These are phyloP conservation scores for Leuciscus idus DNA, from an alignment of 2,113 vertebrate species.

Conservation along the genomic window DNA sequence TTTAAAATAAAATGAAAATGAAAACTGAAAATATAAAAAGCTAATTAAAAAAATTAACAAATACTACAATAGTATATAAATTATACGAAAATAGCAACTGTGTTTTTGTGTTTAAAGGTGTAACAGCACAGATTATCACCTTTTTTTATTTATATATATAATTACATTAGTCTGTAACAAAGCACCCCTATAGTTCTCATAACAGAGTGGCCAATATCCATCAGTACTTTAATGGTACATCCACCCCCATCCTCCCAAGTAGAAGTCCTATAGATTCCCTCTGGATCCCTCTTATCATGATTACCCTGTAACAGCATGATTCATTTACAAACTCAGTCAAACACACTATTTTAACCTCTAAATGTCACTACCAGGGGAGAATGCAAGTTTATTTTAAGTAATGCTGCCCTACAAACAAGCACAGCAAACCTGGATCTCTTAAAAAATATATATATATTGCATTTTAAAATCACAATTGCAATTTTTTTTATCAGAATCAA, in stretches of 20 bases:
- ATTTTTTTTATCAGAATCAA: not conserved
- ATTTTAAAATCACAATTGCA: not conserved
- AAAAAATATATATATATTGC: not conserved
- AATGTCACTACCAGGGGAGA: conserved; percentile 38
- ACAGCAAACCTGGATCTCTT: not conserved
- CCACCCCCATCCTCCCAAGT: conserved; percentile 33
- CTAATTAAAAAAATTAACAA: not conserved
- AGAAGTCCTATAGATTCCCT: conserved; percentile 34
- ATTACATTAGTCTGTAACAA: not conserved
- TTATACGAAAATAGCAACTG: not conserved
- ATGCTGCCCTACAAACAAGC: not conserved
- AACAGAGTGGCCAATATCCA: conserved; percentile 20
- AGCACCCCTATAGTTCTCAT: conserved; percentile 18
- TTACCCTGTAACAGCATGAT: conserved; percentile 46
- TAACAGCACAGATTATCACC: not conserved
- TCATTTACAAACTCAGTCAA: conserved; percentile 42
- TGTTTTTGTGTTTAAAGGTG: not conserved
- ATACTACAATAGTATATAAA: not conserved
- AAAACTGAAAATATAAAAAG: not conserved
- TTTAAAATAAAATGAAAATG: not conserved
- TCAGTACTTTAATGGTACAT: conserved; percentile 35
- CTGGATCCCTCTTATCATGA: conserved; percentile 48
- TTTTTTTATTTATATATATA: not conserved
- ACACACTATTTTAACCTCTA: conserved; percentile 46
- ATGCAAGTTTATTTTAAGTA: conserved; percentile 10